Percentiles rank a stretch among this genome's conserved stretches.
Conservation (phyloP, 2,113 vertebrate species). For the Lagopus muta region DNA sequence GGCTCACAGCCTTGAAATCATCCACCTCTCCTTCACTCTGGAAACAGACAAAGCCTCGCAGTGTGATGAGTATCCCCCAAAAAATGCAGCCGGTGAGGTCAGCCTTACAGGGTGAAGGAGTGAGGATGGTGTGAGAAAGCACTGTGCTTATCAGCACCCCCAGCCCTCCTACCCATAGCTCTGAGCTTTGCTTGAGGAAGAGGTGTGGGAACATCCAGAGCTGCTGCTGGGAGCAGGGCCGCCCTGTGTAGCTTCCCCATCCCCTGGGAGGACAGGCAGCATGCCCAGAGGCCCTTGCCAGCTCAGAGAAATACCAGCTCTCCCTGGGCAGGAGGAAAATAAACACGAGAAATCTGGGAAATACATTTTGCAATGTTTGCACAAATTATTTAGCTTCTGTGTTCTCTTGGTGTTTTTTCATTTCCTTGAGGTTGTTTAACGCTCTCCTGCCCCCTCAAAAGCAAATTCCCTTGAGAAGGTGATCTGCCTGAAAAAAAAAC, state of each 20-base stretch:
- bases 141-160: neutral
- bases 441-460: constrained; percentile 1
- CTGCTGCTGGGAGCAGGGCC: neutral
- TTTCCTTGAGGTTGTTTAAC: neutral
- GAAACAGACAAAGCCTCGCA: neutral
- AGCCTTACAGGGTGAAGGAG: neutral
- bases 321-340: neutral
- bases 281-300: neutral
- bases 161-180: neutral
- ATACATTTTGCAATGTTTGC: neutral
- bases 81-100: neutral
- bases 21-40: neutral
- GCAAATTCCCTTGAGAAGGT: neutral
- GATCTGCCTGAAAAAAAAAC: neutral
- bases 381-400: constrained; percentile 8
- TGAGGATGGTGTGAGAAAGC: neutral
- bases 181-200: neutral
- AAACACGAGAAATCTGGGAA: constrained; percentile 1
- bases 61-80: neutral
- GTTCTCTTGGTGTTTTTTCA: too few species aligned
- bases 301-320: neutral
- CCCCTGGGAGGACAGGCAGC: neutral
- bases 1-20: neutral
- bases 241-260: neutral
- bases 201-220: neutral